Evolutionary conservation across 2,888 invertebrate species (phyloP).

Genomic region (Brachypterus glaber): DNA sequence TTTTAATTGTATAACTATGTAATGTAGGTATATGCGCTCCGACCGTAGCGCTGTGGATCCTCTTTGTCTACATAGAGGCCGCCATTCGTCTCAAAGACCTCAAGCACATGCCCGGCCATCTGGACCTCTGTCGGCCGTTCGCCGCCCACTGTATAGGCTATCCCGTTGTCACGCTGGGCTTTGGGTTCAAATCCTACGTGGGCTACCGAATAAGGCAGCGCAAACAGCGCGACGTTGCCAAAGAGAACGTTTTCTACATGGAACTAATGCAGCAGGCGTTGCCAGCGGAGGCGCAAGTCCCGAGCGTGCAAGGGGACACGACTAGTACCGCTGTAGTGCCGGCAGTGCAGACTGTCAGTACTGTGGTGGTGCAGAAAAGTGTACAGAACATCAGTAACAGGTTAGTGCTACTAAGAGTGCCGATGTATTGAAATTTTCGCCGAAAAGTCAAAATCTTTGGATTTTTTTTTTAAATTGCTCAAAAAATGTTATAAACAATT

Average conservation of each 20-base stretch:
- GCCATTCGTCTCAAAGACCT: slow-evolving; percentile 75
- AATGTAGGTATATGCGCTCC: slow-evolving; percentile 92
- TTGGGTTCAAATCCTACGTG: slow-evolving; percentile 89
- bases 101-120: slow-evolving; percentile 72
- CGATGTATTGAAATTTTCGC: too few relatives aligned
- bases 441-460: too few relatives aligned
- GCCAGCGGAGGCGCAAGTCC: slow-evolving; percentile 46
- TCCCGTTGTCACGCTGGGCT: slow-evolving; percentile 64
- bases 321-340: slow-evolving; percentile 20
- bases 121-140: slow-evolving; percentile 89
- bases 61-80: slow-evolving; percentile 91
- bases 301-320: slow-evolving; percentile 9
- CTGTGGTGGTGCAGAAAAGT: slow-evolving; percentile 1
- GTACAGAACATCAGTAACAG: background rate
- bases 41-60: slow-evolving; percentile 82
- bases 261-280: slow-evolving; percentile 85
- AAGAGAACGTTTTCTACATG: slow-evolving; percentile 91
- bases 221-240: slow-evolving; percentile 86
- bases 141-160: slow-evolving; percentile 75
- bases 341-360: slow-evolving; percentile 9
- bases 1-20: slow-evolving; percentile 43
- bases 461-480: too few relatives aligned
- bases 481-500: too few relatives aligned
- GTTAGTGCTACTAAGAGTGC: too few relatives aligned
- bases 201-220: slow-evolving; percentile 76